Conservation (phyloP, 2,888 invertebrate species). For the Aplocera efformata region DNA sequence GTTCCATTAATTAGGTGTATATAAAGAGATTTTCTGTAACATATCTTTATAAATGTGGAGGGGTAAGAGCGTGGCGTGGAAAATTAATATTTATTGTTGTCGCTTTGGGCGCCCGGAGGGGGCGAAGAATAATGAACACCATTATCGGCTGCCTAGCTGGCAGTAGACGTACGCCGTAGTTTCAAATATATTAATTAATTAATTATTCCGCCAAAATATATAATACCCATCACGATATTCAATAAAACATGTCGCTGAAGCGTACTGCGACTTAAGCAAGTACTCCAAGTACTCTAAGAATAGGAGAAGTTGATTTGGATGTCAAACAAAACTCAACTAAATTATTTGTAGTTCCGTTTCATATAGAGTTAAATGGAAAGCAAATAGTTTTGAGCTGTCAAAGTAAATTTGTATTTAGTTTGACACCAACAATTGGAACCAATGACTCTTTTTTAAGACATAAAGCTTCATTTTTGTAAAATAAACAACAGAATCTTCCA, state of each 20-base stretch:
- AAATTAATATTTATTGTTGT: conserved; percentile 36
- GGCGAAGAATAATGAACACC: conserved; percentile 31
- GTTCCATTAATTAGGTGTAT: too few relatives aligned
- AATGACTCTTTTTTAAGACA: too few relatives aligned
- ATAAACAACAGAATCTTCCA: conserved; percentile 25
- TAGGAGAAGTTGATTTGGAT: too few relatives aligned
- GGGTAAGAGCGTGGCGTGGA: conserved; percentile 36
- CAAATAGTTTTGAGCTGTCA: too few relatives aligned
- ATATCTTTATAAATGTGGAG: conserved; percentile 12
- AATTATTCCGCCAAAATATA: background rate
- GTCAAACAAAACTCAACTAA: too few relatives aligned
- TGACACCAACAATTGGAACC: too few relatives aligned
- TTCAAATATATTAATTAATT: background rate
- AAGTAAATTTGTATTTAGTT: too few relatives aligned
- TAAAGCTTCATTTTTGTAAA: background rate
- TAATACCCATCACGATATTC: background rate
- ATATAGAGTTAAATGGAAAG: too few relatives aligned
- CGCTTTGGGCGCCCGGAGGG: conserved; percentile 29
- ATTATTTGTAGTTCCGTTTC: too few relatives aligned
- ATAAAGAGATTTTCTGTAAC: background rate
- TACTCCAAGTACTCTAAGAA: too few relatives aligned
- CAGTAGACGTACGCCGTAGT: conserved; percentile 2
- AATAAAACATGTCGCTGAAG: too few relatives aligned
- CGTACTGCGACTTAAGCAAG: too few relatives aligned
- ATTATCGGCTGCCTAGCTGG: conserved; percentile 29